Evolutionary conservation across 1,140 invertebrate species (phyloP).

Genomic region (Bombus ignitus): DNA sequence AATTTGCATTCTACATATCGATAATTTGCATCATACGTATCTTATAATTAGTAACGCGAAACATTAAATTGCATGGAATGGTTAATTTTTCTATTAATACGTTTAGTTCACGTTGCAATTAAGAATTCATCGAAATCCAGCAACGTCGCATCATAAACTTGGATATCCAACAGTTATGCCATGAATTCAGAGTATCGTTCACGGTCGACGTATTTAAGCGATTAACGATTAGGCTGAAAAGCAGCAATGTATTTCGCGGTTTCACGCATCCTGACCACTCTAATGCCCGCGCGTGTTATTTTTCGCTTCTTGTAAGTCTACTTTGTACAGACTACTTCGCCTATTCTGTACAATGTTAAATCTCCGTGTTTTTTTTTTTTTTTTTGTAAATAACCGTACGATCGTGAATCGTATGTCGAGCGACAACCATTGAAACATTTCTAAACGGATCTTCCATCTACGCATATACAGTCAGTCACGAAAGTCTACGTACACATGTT

Average conservation of each 20-base stretch:
- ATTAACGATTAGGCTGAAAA: background rate
- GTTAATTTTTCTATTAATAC: background rate
- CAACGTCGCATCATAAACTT: background rate
- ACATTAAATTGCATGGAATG: background rate
- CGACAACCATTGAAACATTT: background rate
- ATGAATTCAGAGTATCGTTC: conserved; percentile 6
- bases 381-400: background rate
- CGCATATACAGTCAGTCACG: too few species aligned
- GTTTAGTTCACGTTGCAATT: background rate
- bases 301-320: background rate
- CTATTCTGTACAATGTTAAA: background rate
- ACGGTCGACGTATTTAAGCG: background rate
- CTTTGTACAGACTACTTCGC: background rate
- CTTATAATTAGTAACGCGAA: background rate
- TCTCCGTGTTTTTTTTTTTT: too few species aligned
- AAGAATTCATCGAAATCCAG: background rate
- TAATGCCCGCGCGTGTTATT: background rate
- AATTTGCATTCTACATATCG: background rate
- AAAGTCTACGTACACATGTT: too few species aligned
- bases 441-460: too few species aligned
- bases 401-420: too few species aligned
- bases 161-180: background rate
- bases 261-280: conserved; percentile 1
- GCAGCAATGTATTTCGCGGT: conserved; percentile 20
- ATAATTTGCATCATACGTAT: background rate